These are phyloP conservation scores for Proctacanthus coquilletti DNA, from an alignment of 1,140 invertebrate genomes.

Conservation along the genomic window DNA sequence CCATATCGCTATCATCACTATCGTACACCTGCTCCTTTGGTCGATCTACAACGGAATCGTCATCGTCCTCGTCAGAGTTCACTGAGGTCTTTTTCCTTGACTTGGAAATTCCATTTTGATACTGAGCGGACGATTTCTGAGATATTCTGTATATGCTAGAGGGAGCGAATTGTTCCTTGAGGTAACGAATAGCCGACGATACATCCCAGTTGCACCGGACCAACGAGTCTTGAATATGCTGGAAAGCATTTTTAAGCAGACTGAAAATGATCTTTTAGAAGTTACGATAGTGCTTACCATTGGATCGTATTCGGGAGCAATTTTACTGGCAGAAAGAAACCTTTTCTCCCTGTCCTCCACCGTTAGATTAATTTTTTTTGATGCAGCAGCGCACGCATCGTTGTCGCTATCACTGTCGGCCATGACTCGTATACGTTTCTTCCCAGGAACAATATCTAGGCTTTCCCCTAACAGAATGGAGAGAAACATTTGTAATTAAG, in stretches of 20 bases:
- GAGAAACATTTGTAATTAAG: background rate
- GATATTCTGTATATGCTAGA: conserved; percentile 6
- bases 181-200: conserved; percentile 14
- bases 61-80: conserved; percentile 15
- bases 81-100: conserved; percentile 9
- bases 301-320: conserved; percentile 23
- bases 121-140: background rate
- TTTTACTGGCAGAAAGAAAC: conserved; percentile 23
- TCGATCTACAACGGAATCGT: conserved; percentile 16
- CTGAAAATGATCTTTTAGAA: background rate
- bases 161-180: conserved; percentile 19
- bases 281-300: conserved; percentile 16
- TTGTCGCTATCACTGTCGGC: conserved; percentile 25
- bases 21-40: conserved; percentile 26
- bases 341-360: conserved; percentile 26
- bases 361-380: conserved; percentile 20
- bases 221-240: conserved; percentile 26
- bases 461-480: conserved; percentile 14
- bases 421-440: conserved; percentile 25
- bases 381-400: conserved; percentile 12
- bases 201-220: conserved; percentile 24
- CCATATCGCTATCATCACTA: conserved; percentile 57
- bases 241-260: conserved; percentile 9
- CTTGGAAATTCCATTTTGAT: conserved; percentile 12
- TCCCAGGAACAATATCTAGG: conserved; percentile 15